Base-by-base conservation (phyloP, 1,140 invertebrate species). In the Zaprionus vittiger region DNA sequence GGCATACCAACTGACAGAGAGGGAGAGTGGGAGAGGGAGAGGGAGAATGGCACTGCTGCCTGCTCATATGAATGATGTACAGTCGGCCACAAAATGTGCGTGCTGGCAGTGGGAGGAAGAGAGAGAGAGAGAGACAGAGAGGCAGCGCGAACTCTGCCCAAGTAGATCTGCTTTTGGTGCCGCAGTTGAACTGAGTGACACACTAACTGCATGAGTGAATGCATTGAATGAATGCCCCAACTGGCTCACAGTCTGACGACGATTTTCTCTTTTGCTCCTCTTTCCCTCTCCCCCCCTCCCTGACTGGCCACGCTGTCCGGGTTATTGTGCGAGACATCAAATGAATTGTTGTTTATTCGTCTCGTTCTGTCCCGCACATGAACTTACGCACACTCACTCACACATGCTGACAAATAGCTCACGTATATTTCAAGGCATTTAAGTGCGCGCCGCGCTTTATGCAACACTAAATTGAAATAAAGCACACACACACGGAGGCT, bases 281-380 rank as follows among this genome's bases (percentile, higher is more conserved):
- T 31, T 26, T 17, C 15, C 15, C 37, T 28, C 41, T 12, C 20
- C 17, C 17, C 12, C 1, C 31, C 44, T 5, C 6, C 41, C 56
- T 54, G 26, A 15, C 26, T 72, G 61, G 55, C 20, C 64, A 60
- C 59, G 44, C 26, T 20, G 49, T 70, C 60, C 57, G 73, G 73
- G 69, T 77, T 78, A 73, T 68, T 69, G 78, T 80, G 66, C 65
- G 57, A 70, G 65, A 78, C 75, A 73, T 78, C 78, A 84, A 89
- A 79, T 90, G 79, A 77, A 89, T 89, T 90, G 84, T 89, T 89
- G 81, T 89, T 89, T 84, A 89, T 89, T 81, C 79, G 84, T 84
- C 71, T 83, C 77, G 55, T 68, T 73, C 61, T 73, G 64, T 68
- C 47, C 44, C 11, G 17, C 59, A 28, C 66, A 41, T 44, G 41